These are phyloP conservation scores for Oryzias celebensis DNA, from an alignment of 2,113 vertebrate species.

Conservation along the genomic window DNA sequence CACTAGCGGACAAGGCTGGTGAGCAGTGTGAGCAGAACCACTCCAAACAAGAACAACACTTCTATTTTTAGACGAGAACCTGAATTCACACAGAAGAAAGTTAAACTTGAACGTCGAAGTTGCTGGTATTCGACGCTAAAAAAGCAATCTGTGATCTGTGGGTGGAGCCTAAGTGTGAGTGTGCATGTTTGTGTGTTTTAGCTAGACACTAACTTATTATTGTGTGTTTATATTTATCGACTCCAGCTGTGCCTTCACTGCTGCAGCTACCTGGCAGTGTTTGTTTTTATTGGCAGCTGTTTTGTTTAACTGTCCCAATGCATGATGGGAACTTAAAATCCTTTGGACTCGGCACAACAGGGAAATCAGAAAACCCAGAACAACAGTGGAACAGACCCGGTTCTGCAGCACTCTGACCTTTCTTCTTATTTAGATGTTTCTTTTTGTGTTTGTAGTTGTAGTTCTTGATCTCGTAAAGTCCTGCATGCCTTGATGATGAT, in stretches of 20 bases:
- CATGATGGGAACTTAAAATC: conserved; percentile 34
- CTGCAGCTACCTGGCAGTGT: conserved; percentile 54
- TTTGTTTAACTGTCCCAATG: conserved; percentile 9
- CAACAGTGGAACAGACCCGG: not conserved
- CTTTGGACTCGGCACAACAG: conserved; percentile 1
- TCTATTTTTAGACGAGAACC: conserved; percentile 1
- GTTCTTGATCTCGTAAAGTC: conserved; percentile 45
- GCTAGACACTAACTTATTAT: conserved; percentile 59
- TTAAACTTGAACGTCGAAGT: conserved; percentile 2
- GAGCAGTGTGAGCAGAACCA: too few species aligned
- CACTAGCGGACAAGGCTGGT: too few species aligned
- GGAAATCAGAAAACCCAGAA: conserved; percentile 5
- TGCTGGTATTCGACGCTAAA: conserved; percentile 4
- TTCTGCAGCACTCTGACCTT: conserved; percentile 7
- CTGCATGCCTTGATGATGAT: conserved; percentile 59
- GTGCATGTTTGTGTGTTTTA: conserved; percentile 8
- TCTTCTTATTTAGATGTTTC: conserved; percentile 24
- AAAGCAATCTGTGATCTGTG: conserved; percentile 29
- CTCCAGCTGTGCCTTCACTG: conserved; percentile 65
- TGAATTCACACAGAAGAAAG: conserved; percentile 19
- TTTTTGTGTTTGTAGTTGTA: conserved; percentile 47
- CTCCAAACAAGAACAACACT: not conserved
- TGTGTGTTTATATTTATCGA: conserved; percentile 62
- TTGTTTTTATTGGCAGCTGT: conserved; percentile 6
- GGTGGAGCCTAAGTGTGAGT: conserved; percentile 7